phyloP scores from a whole-genome alignment of 2,888 invertebrate genomes.

The Parnassius apollo region DNA sequence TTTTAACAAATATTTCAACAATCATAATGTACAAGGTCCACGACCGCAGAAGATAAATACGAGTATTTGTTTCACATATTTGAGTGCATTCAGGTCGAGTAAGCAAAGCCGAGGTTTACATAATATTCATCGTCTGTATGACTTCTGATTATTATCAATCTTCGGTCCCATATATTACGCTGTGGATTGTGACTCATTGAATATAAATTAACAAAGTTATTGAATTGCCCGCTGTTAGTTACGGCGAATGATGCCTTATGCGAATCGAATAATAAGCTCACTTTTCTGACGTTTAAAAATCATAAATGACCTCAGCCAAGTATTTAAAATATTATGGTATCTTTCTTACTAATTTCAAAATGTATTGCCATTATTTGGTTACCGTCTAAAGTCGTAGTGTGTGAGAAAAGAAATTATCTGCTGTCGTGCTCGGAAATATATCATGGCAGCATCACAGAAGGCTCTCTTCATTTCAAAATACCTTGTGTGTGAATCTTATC shows the following conservation, averaged over 20 bases:
- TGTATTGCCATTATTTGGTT: too few species aligned
- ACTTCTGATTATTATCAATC: conserved; percentile 53
- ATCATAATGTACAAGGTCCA: not conserved
- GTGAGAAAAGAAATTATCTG: too few species aligned
- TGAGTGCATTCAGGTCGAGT: conserved; percentile 23
- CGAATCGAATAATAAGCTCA: conserved; percentile 30
- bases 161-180: conserved; percentile 50
- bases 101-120: conserved; percentile 27
- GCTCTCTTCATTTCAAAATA: too few species aligned
- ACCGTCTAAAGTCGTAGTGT: too few species aligned
- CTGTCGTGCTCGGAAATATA: too few species aligned
- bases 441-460: too few species aligned
- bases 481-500: too few species aligned
- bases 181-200: conserved; percentile 48
- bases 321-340: too few species aligned
- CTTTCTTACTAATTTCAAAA: too few species aligned
- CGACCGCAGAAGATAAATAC: conserved; percentile 7
- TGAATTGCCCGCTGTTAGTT: conserved; percentile 43
- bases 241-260: conserved; percentile 29
- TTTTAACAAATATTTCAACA: conserved; percentile 1
- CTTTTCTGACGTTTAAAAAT: too few species aligned
- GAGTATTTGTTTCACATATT: conserved; percentile 11
- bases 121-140: conserved; percentile 45
- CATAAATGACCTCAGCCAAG: too few species aligned
- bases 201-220: conserved; percentile 57